Evolutionary conservation across 2,888 invertebrate genomes (phyloP).

Genomic region (Caradrina clavipalpis): DNA sequence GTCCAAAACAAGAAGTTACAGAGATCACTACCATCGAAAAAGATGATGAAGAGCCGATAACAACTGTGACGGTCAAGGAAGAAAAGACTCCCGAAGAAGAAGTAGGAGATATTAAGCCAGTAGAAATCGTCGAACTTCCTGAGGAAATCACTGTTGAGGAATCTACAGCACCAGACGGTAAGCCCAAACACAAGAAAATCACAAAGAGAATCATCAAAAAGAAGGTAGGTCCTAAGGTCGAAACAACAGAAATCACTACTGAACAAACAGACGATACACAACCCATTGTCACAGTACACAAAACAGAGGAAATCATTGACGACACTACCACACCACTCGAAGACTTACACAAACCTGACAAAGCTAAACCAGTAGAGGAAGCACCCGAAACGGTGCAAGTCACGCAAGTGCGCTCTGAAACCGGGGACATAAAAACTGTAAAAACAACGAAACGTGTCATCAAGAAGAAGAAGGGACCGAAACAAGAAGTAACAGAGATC

Average conservation of each 20-base stretch:
- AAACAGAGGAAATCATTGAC: conserved; percentile 17
- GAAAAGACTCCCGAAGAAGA: conserved; percentile 25
- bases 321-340: conserved; percentile 23
- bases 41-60: conserved; percentile 61
- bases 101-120: fast-evolving
- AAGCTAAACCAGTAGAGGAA: conserved; percentile 32
- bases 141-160: conserved; percentile 21
- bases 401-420: conserved; percentile 48
- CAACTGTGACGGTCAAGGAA: conserved; percentile 49
- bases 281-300: conserved; percentile 23
- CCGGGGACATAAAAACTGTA: conserved; percentile 68
- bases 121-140: conserved; percentile 23
- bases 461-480: conserved; percentile 67
- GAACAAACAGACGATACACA: conserved; percentile 28
- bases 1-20: conserved; percentile 60
- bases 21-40: conserved; percentile 63
- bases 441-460: conserved; percentile 67
- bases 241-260: conserved; percentile 35
- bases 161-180: conserved; percentile 29
- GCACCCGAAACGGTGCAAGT: conserved; percentile 59
- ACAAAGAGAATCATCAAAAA: conserved; percentile 30
- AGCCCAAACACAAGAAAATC: conserved; percentile 19
- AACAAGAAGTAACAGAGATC: conserved; percentile 61
- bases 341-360: not conserved
- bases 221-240: conserved; percentile 42